Percentiles rank a stretch among this genome's conserved stretches.
Evolutionary conservation across 1,140 invertebrate genomes (phyloP).

Genomic region (Watersipora subatra): DNA sequence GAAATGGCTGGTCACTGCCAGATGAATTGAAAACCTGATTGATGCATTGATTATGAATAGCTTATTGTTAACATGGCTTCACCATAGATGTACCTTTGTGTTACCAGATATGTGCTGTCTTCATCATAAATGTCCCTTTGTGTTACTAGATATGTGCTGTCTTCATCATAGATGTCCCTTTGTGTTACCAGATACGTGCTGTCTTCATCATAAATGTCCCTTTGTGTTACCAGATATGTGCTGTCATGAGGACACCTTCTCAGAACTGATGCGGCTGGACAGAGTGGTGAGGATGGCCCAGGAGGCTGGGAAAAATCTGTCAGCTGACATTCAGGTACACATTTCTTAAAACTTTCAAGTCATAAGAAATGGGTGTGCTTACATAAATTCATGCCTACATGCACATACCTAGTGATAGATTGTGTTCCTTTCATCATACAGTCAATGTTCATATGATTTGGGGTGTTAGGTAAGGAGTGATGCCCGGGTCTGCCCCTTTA

Average conservation of each 20-base stretch:
- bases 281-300: not conserved
- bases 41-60: too few species aligned
- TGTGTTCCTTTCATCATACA: not conserved
- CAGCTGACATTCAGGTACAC: not conserved
- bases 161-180: too few species aligned
- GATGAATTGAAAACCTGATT: too few species aligned
- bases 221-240: too few species aligned
- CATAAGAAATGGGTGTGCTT: not conserved
- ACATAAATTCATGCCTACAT: not conserved
- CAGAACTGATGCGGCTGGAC: not conserved
- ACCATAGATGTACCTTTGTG: too few species aligned
- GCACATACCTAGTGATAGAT: not conserved
- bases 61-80: too few species aligned
- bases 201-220: too few species aligned
- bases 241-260: not conserved
- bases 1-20: too few species aligned
- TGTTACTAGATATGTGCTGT: too few species aligned
- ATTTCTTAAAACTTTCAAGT: not conserved
- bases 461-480: not conserved
- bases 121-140: too few species aligned
- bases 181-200: too few species aligned
- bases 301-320: not conserved
- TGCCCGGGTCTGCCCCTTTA: not conserved
- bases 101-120: too few species aligned
- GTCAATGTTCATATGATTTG: not conserved